Evolutionary conservation across 2,888 invertebrate genomes (phyloP).

Genomic region (Tenthredo scrophulariae): DNA sequence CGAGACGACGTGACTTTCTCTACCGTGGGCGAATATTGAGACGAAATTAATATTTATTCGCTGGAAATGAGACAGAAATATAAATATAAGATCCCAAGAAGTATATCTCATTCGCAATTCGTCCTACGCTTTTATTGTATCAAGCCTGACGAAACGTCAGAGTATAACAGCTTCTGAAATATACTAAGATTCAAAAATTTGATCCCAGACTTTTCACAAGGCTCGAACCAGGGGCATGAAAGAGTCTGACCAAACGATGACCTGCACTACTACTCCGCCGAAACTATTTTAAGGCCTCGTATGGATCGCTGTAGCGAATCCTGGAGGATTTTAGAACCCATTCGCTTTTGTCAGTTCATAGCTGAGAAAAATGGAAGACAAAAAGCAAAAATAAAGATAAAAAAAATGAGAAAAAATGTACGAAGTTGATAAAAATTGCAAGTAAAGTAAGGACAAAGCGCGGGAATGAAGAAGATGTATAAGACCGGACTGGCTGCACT

Average conservation of each 20-base stretch:
- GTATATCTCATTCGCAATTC: not conserved
- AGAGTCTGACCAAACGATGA: not conserved
- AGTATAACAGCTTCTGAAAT: not conserved
- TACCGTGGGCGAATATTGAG: constrained; percentile 53
- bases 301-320: not conserved
- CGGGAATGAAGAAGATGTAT: constrained; percentile 54
- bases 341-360: not conserved
- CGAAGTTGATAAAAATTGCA: constrained; percentile 25
- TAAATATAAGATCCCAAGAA: constrained; percentile 62
- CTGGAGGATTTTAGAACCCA: not conserved
- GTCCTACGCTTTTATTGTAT: constrained; percentile 29
- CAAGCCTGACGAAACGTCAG: not conserved
- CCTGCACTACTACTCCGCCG: not conserved
- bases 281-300: not conserved
- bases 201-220: not conserved
- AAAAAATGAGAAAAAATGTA: not conserved
- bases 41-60: constrained; percentile 64
- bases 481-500: constrained; percentile 64
- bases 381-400: not conserved
- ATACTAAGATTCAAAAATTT: not conserved
- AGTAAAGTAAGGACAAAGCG: constrained; percentile 50
- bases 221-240: not conserved
- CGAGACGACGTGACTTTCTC: not conserved
- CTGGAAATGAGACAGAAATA: constrained; percentile 62
- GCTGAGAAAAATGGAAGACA: not conserved